Percentiles rank a stretch among this genome's conserved stretches.
These are phyloP conservation scores for Unio pictorum DNA, from an alignment of 2,888 invertebrate species.

Conservation along the genomic window DNA sequence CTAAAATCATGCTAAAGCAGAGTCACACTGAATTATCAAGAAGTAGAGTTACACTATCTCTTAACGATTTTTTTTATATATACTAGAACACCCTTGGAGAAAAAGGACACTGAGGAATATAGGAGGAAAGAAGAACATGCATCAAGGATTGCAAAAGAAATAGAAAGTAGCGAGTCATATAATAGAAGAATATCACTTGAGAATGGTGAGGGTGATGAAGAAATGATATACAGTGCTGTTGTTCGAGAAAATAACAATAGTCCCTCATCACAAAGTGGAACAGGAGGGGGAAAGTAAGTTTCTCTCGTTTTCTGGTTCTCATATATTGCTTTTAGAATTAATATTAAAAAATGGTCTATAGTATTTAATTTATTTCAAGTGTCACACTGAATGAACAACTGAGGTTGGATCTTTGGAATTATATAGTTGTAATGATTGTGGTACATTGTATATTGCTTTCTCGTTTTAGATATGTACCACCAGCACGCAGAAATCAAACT, in stretches of 20 bases:
- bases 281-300: slow-evolving; percentile 44
- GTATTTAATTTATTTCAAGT: no score
- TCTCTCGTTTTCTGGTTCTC: neutral
- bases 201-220: slow-evolving; percentile 82
- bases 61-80: neutral
- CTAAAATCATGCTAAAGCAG: no score
- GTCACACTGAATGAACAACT: no score
- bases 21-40: no score
- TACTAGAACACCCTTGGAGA: slow-evolving; percentile 81
- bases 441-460: neutral
- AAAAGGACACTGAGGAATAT: slow-evolving; percentile 89
- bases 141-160: slow-evolving; percentile 91
- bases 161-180: slow-evolving; percentile 88
- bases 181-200: slow-evolving; percentile 88
- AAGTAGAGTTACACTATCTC: no score
- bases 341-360: neutral
- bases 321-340: neutral
- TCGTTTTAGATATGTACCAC: slow-evolving; percentile 47
- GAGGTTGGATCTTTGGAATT: no score
- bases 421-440: no score
- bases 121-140: slow-evolving; percentile 89
- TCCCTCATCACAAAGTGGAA: slow-evolving; percentile 11
- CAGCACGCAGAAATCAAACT: slow-evolving; percentile 35
- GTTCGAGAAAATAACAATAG: slow-evolving; percentile 72
- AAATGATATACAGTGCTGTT: slow-evolving; percentile 88